Evolutionary conservation across 2,888 invertebrate genomes (phyloP).

Genomic region (Uloborus plumipes): DNA sequence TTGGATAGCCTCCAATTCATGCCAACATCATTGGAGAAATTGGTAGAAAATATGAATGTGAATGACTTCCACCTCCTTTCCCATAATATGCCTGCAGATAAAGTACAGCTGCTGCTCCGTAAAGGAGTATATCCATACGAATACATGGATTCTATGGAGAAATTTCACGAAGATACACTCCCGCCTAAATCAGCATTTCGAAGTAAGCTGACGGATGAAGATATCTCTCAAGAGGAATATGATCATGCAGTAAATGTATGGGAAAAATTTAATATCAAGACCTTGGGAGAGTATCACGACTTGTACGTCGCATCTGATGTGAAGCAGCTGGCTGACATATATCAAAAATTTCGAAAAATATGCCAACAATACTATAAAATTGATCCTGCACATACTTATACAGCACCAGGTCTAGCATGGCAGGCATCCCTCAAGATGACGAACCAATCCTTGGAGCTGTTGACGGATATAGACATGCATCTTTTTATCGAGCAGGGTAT

Average conservation of each 20-base stretch:
- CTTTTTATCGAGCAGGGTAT: conserved; percentile 57
- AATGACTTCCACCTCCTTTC: too few relatives aligned
- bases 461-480: conserved; percentile 66
- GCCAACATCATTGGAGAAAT: too few relatives aligned
- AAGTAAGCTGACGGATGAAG: conserved; percentile 53
- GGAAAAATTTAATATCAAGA: conserved; percentile 65
- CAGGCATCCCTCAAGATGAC: conserved; percentile 62
- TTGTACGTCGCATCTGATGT: conserved; percentile 67
- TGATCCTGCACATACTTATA: conserved; percentile 67
- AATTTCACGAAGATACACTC: conserved; percentile 6
- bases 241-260: conserved; percentile 67
- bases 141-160: conserved; percentile 17
- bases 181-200: conserved; percentile 56
- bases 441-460: conserved; percentile 62
- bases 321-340: conserved; percentile 66
- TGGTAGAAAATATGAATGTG: too few relatives aligned
- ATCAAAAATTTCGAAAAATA: conserved; percentile 67
- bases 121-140: conserved; percentile 33
- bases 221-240: conserved; percentile 13
- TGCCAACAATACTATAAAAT: conserved; percentile 65
- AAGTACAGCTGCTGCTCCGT: not conserved
- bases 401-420: conserved; percentile 65
- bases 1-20: too few relatives aligned
- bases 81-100: too few relatives aligned
- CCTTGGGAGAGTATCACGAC: conserved; percentile 67